Conservation (phyloP, 1,140 invertebrate genomes). For the Temnothorax longispinosus region DNA sequence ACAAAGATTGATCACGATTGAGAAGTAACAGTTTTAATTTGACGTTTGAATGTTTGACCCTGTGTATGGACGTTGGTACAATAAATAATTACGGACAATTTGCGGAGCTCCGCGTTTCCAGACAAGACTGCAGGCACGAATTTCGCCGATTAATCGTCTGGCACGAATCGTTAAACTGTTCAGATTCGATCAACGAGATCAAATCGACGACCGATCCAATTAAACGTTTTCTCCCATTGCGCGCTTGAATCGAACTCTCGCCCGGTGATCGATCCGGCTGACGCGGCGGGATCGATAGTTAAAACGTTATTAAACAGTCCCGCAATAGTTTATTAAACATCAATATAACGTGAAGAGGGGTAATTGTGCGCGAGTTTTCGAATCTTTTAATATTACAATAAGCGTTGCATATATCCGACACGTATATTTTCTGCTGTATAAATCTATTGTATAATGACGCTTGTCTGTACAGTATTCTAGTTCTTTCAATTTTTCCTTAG, state of each 20-base stretch:
- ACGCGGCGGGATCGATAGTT: constrained; percentile 58
- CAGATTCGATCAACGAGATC: constrained; percentile 69
- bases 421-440: constrained; percentile 4
- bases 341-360: constrained; percentile 27
- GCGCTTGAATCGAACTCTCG: constrained; percentile 48
- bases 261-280: constrained; percentile 53
- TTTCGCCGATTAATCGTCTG: constrained; percentile 66
- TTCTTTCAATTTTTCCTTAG: background rate
- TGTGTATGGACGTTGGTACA: constrained; percentile 48
- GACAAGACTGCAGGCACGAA: constrained; percentile 57
- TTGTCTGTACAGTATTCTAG: background rate
- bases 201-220: constrained; percentile 68
- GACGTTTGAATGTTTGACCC: constrained; percentile 38
- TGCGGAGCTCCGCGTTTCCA: constrained; percentile 48
- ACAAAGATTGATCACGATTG: constrained; percentile 48
- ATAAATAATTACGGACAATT: constrained; percentile 60
- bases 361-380: background rate
- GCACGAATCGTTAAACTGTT: constrained; percentile 65
- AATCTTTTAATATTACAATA: constrained; percentile 17
- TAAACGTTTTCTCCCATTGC: constrained; percentile 65
- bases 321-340: constrained; percentile 60
- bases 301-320: constrained; percentile 56
- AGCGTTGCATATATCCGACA: background rate
- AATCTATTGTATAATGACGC: background rate
- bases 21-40: constrained; percentile 47